A percentile compares a stretch with the other conserved stretches of the same genome.
Evolutionary conservation across 2,113 vertebrate genomes (phyloP).

Genomic region (Plecotus auritus): DNA sequence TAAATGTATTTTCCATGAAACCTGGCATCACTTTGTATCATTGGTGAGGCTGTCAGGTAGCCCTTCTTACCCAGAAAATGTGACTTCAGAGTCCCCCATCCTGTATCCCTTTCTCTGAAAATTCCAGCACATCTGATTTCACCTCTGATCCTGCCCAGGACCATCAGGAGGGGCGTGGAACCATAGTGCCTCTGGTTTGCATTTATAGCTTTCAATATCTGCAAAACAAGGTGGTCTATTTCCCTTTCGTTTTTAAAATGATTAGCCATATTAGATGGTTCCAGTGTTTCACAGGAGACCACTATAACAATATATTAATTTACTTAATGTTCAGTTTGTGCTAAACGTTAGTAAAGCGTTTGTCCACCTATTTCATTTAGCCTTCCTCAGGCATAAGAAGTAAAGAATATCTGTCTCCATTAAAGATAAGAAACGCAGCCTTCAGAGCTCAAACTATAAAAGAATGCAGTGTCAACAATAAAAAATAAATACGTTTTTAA

Average conservation of each 20-base stretch:
- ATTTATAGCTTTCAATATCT: background rate
- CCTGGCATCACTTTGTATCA: background rate
- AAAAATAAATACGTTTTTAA: background rate
- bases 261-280: background rate
- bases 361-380: background rate
- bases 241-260: conserved; percentile 3
- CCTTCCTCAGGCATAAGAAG: background rate
- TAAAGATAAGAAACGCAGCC: background rate
- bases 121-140: background rate
- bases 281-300: background rate
- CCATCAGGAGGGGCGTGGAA: background rate
- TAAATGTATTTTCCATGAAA: conserved; percentile 17
- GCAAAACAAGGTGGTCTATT: background rate
- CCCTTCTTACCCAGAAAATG: background rate
- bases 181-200: background rate
- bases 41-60: background rate
- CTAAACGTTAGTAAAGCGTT: background rate
- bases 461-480: background rate
- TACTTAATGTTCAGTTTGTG: background rate
- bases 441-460: background rate
- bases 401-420: background rate
- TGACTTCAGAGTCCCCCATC: background rate
- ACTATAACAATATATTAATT: background rate
- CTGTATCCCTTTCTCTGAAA: background rate
- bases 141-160: background rate